phyloP scores from a whole-genome alignment of 2,113 vertebrate species.

The Ochotona princeps region DNA sequence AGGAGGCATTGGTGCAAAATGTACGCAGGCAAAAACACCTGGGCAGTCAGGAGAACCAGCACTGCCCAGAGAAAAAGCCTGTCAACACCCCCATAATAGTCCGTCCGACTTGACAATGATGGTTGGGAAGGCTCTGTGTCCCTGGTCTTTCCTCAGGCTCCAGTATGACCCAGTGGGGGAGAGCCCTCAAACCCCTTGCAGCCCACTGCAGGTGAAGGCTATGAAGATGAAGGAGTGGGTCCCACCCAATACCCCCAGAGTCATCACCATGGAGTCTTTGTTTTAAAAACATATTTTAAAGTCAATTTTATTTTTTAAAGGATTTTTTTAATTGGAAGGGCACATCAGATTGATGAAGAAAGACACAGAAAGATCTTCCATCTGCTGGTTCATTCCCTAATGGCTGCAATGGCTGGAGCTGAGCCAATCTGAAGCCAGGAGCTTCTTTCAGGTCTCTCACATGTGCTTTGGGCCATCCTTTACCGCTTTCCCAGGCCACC shows the following conservation, averaged over 20 bases:
- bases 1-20: fast-evolving
- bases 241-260: not conserved
- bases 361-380: no score
- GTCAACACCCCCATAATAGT: not conserved
- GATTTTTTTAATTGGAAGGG: no score
- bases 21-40: not conserved
- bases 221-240: fast-evolving
- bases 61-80: not conserved
- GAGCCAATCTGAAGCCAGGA: no score
- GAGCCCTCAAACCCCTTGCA: not conserved
- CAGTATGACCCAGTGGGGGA: fast-evolving
- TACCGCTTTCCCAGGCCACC: no score
- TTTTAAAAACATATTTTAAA: no score
- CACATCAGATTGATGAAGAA: no score
- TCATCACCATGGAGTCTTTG: not conserved
- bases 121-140: not conserved
- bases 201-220: not conserved
- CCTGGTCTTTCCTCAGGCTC: not conserved
- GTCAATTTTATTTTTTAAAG: no score
- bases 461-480: no score
- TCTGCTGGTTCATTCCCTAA: no score
- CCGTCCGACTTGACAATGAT: not conserved
- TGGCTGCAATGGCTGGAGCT: no score
- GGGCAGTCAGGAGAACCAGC: not conserved
- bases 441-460: no score